Percentiles rank a stretch among this genome's conserved stretches.
phyloP scores from a whole-genome alignment of 2,888 invertebrate species.

The Scrobipalpa atriplicella region DNA sequence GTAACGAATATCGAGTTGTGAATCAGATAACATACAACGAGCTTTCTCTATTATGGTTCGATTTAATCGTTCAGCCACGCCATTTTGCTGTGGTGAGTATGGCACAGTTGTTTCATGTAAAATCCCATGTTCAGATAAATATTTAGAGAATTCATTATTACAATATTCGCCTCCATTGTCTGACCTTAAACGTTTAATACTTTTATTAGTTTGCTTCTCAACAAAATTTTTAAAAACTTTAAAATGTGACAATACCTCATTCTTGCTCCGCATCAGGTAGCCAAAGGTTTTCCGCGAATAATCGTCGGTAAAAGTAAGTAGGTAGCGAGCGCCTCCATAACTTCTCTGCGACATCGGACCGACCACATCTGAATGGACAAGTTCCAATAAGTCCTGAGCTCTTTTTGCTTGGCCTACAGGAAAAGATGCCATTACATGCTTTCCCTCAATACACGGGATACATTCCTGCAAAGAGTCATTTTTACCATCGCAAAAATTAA shows the following conservation, averaged over 20 bases:
- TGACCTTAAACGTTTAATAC: too few relatives aligned
- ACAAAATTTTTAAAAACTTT: constrained; percentile 24
- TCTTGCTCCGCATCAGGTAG: constrained; percentile 26
- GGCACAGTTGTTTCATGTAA: constrained; percentile 7
- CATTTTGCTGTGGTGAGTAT: constrained; percentile 6
- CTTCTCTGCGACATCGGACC: constrained; percentile 27
- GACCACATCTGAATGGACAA: constrained; percentile 29
- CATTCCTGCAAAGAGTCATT: constrained; percentile 10
- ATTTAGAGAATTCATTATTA: not conserved
- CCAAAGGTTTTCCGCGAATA: constrained; percentile 29
- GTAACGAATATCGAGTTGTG: not conserved
- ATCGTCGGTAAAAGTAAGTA: constrained; percentile 31
- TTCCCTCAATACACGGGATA: constrained; percentile 32
- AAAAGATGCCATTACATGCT: constrained; percentile 27
- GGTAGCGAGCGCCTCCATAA: constrained; percentile 28
- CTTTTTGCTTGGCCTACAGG: constrained; percentile 26
- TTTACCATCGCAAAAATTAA: not conserved
- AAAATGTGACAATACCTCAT: constrained; percentile 27
- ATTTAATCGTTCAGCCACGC: constrained; percentile 1
- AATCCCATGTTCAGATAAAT: not conserved
- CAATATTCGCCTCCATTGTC: too few relatives aligned
- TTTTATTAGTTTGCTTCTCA: constrained; percentile 25
- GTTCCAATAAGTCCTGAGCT: constrained; percentile 28
- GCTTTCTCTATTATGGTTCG: not conserved
- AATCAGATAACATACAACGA: constrained; percentile 7